Evolutionary conservation across 2,888 invertebrate genomes (phyloP).

Genomic region (Dicyrtoma fusca): DNA sequence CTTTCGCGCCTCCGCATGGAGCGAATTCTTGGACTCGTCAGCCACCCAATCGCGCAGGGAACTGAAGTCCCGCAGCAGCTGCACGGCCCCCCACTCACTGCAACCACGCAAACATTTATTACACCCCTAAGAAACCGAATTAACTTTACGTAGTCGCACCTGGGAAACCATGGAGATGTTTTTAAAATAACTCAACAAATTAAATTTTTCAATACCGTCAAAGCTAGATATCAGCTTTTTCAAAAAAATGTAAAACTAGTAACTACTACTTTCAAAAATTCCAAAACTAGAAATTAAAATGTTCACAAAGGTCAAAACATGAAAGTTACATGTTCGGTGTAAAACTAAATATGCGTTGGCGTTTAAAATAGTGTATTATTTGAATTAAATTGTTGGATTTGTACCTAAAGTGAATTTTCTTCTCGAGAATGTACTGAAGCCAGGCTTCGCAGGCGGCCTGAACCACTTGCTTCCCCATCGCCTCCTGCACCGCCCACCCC

Average conservation of each 20-base stretch:
- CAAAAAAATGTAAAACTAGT: too few species aligned
- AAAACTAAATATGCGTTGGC: too few species aligned
- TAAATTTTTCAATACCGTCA: too few species aligned
- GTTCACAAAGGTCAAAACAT: too few species aligned
- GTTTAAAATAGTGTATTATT: background rate
- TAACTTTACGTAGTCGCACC: too few species aligned
- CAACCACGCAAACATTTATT: slow-evolving; percentile 11
- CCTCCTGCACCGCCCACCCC: slow-evolving; percentile 63
- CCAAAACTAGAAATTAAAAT: too few species aligned
- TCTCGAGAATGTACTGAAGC: slow-evolving; percentile 82
- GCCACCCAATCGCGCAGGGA: slow-evolving; percentile 77
- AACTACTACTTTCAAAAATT: too few species aligned
- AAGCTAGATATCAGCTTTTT: too few species aligned
- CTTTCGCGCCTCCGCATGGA: slow-evolving; percentile 59
- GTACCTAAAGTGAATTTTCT: slow-evolving; percentile 76
- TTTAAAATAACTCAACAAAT: too few species aligned
- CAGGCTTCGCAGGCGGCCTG: slow-evolving; percentile 84
- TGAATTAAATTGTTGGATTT: background rate
- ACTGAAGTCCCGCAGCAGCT: slow-evolving; percentile 79
- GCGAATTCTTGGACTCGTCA: slow-evolving; percentile 56
- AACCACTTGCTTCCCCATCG: slow-evolving; percentile 75
- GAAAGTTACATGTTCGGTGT: too few species aligned
- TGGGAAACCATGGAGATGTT: too few species aligned
- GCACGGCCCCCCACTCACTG: slow-evolving; percentile 75
- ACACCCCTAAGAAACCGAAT: too few species aligned